Conservation (phyloP, 1,140 invertebrate species). For the Platyscapa corneri region DNA sequence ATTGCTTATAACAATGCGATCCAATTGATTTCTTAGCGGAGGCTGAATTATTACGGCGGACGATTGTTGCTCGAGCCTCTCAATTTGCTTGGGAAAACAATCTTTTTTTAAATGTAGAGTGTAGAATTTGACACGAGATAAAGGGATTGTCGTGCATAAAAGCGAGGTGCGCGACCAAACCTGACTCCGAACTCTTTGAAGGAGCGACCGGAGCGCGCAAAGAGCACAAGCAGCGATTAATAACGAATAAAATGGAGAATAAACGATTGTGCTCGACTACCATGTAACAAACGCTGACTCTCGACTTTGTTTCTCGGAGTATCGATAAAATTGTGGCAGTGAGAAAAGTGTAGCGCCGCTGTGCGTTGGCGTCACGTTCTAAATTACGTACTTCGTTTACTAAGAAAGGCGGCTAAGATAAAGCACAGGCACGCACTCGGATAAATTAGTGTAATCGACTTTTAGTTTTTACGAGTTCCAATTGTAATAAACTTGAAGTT, state of each 20-base stretch:
- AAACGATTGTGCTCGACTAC: neutral
- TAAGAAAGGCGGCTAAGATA: slow-evolving; percentile 18
- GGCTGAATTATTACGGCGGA: neutral
- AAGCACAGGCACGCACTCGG: neutral
- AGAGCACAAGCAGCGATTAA: too few species aligned
- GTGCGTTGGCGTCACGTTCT: slow-evolving; percentile 4
- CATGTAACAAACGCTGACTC: neutral
- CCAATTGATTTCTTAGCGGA: slow-evolving; percentile 21
- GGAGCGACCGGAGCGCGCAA: too few species aligned
- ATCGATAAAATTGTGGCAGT: neutral
- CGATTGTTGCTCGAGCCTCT: neutral
- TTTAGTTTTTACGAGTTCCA: neutral
- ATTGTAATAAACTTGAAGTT: neutral
- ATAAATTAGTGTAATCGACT: neutral
- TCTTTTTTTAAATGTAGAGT: too few species aligned
- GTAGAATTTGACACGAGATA: too few species aligned
- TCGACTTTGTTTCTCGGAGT: slow-evolving; percentile 6
- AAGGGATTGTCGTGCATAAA: too few species aligned
- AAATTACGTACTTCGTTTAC: slow-evolving; percentile 11
- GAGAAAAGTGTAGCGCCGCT: neutral
- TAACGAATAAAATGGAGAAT: neutral
- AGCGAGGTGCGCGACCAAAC: too few species aligned
- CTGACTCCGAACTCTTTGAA: too few species aligned
- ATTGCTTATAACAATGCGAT: slow-evolving; percentile 19
- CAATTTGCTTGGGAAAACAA: neutral